A percentile compares a stretch with the other conserved stretches of the same genome.
Evolutionary conservation across 35 echinoderm and acorn worm species (phyloP).

Genomic region (Apostichopus parvimensis): DNA sequence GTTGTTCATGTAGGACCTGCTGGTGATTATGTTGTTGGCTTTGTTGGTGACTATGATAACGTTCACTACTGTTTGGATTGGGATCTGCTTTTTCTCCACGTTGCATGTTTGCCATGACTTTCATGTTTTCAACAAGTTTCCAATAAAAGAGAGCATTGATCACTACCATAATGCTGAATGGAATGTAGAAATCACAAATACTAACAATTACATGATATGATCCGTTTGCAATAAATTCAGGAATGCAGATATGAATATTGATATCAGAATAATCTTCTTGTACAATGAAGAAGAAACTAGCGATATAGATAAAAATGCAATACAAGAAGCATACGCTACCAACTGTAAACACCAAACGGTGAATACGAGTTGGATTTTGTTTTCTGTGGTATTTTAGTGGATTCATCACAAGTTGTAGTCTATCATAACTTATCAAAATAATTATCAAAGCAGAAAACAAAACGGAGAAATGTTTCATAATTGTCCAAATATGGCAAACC

Average conservation of each 20-base stretch:
- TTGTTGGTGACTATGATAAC: no score
- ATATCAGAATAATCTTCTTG: background rate
- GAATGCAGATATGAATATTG: background rate
- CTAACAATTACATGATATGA: background rate
- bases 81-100: background rate
- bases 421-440: background rate
- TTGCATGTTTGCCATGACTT: background rate
- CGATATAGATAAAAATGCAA: background rate
- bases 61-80: no score
- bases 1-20: no score
- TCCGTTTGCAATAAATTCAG: background rate
- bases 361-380: background rate
- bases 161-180: background rate
- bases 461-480: background rate
- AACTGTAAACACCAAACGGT: background rate
- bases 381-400: background rate
- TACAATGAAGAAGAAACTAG: slow-evolving; percentile 1
- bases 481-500: background rate
- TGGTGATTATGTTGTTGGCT: no score
- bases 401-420: background rate
- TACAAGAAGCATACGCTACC: background rate
- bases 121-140: slow-evolving; percentile 6
- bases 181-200: slow-evolving; percentile 1
- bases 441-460: background rate
- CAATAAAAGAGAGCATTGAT: slow-evolving; percentile 23